Conservation (phyloP, 2,888 invertebrate genomes). For the Eucera pruinosa region DNA sequence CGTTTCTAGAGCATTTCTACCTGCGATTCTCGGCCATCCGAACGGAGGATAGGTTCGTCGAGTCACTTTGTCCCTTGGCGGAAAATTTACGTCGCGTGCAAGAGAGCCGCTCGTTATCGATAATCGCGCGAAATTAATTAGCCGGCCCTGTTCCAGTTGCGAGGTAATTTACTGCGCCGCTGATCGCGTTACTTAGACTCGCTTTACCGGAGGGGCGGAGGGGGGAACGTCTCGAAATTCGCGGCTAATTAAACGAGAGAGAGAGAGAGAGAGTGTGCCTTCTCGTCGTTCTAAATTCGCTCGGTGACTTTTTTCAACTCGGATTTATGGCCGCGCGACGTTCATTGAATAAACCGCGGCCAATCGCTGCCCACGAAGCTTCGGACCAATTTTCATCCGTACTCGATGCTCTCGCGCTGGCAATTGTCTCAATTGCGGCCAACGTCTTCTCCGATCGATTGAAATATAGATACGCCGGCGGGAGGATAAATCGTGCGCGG, state of each 20-base stretch:
- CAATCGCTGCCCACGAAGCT: conserved; percentile 43
- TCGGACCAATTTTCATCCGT: conserved; percentile 31
- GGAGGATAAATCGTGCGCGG: background rate
- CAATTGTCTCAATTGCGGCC: conserved; percentile 27
- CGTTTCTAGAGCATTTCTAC: background rate
- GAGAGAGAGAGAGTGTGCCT: no score
- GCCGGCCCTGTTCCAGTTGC: background rate
- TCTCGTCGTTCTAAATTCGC: conserved; percentile 22
- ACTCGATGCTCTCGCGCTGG: conserved; percentile 6
- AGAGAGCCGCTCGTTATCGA: conserved; percentile 4
- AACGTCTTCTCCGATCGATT: conserved; percentile 20
- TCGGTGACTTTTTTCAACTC: conserved; percentile 26
- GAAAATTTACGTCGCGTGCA: conserved; percentile 2
- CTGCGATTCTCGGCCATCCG: background rate
- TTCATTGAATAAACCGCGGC: conserved; percentile 50
- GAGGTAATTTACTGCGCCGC: background rate
- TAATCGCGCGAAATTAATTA: conserved; percentile 36
- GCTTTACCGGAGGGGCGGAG: background rate
- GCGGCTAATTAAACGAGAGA: conserved; percentile 9
- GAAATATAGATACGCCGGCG: background rate
- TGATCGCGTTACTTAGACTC: conserved; percentile 7
- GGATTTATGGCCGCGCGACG: conserved; percentile 41
- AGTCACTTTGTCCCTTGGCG: background rate
- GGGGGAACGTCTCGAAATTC: conserved; percentile 22
- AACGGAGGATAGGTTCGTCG: background rate